Evolutionary conservation across 2,888 invertebrate genomes (phyloP).

Genomic region (Oegoconia quadripuncta): DNA sequence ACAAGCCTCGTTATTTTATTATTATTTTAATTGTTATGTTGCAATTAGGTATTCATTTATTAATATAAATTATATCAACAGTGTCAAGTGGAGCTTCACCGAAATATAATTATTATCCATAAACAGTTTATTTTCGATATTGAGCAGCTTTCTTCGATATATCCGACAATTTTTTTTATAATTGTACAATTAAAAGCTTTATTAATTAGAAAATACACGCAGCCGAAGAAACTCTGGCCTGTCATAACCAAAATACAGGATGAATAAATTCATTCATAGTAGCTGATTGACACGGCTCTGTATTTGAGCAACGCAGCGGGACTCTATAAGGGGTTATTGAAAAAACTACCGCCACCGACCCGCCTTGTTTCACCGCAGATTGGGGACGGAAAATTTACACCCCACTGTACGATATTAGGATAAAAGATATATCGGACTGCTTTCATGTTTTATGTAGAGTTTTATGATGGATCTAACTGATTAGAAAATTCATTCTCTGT

Average conservation of each 20-base stretch:
- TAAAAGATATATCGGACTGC: background rate
- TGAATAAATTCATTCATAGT: slow-evolving; percentile 36
- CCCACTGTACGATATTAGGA: background rate
- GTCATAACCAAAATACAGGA: slow-evolving; percentile 36
- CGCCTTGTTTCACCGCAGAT: slow-evolving; percentile 61
- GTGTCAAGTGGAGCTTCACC: too few relatives aligned
- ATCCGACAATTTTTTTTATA: too few relatives aligned
- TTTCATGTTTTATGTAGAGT: too few relatives aligned
- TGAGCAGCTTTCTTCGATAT: too few relatives aligned
- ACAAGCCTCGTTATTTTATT: too few relatives aligned
- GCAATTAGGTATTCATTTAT: too few relatives aligned
- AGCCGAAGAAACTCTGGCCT: slow-evolving; percentile 24
- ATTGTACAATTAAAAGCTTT: background rate
- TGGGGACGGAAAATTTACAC: slow-evolving; percentile 29
- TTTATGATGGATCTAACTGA: too few relatives aligned
- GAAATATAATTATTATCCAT: too few relatives aligned
- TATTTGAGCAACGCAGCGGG: slow-evolving; percentile 65
- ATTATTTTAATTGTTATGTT: too few relatives aligned
- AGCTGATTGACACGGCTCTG: slow-evolving; percentile 48
- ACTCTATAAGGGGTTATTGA: slow-evolving; percentile 62
- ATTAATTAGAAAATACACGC: background rate
- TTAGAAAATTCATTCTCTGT: too few relatives aligned
- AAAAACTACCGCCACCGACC: slow-evolving; percentile 53
- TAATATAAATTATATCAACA: too few relatives aligned
- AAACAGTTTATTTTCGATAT: too few relatives aligned